phyloP scores from a whole-genome alignment of 2,888 invertebrate genomes.

The Clanis bilineata region DNA sequence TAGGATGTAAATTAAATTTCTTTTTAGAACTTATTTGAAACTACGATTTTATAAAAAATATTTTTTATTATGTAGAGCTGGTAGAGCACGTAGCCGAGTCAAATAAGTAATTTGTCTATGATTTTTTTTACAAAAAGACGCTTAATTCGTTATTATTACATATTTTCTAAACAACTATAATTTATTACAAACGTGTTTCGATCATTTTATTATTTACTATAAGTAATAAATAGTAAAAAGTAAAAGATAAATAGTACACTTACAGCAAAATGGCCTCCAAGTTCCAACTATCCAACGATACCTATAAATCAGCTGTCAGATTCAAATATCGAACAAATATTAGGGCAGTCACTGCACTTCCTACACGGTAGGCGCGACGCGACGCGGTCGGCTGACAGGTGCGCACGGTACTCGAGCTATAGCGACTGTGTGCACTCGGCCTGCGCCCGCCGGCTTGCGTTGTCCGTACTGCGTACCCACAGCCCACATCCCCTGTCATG shows the following conservation, averaged over 20 bases:
- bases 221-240: background rate
- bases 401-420: constrained; percentile 44
- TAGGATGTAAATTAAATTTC: background rate
- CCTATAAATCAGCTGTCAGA: constrained; percentile 47
- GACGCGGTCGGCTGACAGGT: constrained; percentile 36
- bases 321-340: constrained; percentile 45
- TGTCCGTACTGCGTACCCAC: constrained; percentile 16
- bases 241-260: background rate
- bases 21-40: background rate
- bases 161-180: background rate
- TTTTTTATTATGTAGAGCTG: background rate
- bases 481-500: constrained; percentile 28
- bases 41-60: background rate
- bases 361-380: constrained; percentile 44
- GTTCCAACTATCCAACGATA: background rate
- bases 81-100: background rate
- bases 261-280: background rate
- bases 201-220: no score
- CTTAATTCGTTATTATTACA: no score
- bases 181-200: no score
- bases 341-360: constrained; percentile 70
- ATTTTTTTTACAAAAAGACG: no score
- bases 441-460: constrained; percentile 12
- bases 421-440: constrained; percentile 39
- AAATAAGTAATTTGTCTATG: background rate